Percentiles rank a stretch among this genome's conserved stretches.
Evolutionary conservation across 37 sponge, comb jelly and placozoan genomes (phyloP).

Genomic region (Theonella swinhoei): DNA sequence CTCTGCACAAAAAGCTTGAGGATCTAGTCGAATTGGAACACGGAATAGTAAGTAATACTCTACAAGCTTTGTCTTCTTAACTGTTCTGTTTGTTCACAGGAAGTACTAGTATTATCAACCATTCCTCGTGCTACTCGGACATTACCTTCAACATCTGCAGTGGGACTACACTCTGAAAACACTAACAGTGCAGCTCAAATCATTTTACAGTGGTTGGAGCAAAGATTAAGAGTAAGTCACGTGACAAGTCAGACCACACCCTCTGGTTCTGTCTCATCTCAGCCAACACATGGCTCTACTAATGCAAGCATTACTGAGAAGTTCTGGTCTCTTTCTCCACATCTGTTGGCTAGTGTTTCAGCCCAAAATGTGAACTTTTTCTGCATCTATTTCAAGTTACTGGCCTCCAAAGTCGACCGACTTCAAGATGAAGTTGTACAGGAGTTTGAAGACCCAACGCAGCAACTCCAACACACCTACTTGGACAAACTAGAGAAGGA

Average conservation of each 20-base stretch:
- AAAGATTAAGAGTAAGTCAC: not conserved
- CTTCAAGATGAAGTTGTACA: not conserved
- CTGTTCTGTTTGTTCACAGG: not conserved
- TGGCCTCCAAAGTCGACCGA: not conserved
- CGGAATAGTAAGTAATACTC: constrained; percentile 27
- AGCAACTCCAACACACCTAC: not conserved
- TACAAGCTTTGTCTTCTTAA: not conserved
- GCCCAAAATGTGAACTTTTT: constrained; percentile 23
- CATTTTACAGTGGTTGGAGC: not conserved
- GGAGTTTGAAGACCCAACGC: not conserved
- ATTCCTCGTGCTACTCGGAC: not conserved
- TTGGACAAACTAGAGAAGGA: not conserved
- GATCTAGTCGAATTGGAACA: constrained; percentile 3
- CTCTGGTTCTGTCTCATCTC: too few relatives aligned
- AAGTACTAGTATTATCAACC: not conserved
- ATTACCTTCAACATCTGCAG: not conserved
- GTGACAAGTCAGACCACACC: too few relatives aligned
- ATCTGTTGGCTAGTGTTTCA: constrained; percentile 28
- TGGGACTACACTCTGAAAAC: not conserved
- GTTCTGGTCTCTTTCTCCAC: not conserved
- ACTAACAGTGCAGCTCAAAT: not conserved
- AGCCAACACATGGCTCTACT: too few relatives aligned
- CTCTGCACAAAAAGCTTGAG: not conserved
- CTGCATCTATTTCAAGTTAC: constrained; percentile 17
- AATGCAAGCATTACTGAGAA: too few relatives aligned